These are phyloP conservation scores for cattle (Bos taurus) DNA, from an alignment of 2,113 vertebrate genomes.

Conservation along the genomic window ARS-UCD2.0 NC_037343.1:43777001-43777500, in stretches of 20 bases:
- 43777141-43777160: not conserved
- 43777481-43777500: not conserved
- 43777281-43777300: not conserved
- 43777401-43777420: fast-evolving
- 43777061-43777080: fast-evolving
- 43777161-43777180: fast-evolving
- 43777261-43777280: not conserved
- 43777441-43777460: not conserved
- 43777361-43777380: not conserved
- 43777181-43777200: fast-evolving
- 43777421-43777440: not conserved
- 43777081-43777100: not conserved
- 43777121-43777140: not conserved
- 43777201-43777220: fast-evolving
- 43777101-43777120: not conserved
- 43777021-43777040: fast-evolving
- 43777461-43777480: not conserved
- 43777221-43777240: fast-evolving
- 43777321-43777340: fast-evolving
- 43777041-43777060: not conserved
- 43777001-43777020: not conserved
- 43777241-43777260: fast-evolving
- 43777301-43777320: not conserved
- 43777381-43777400: not conserved
- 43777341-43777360: not conserved